Percentiles rank a stretch among this genome's conserved stretches.
Evolutionary conservation across 2,888 invertebrate species (phyloP).

Genomic region (Cyclophora albipunctata): DNA sequence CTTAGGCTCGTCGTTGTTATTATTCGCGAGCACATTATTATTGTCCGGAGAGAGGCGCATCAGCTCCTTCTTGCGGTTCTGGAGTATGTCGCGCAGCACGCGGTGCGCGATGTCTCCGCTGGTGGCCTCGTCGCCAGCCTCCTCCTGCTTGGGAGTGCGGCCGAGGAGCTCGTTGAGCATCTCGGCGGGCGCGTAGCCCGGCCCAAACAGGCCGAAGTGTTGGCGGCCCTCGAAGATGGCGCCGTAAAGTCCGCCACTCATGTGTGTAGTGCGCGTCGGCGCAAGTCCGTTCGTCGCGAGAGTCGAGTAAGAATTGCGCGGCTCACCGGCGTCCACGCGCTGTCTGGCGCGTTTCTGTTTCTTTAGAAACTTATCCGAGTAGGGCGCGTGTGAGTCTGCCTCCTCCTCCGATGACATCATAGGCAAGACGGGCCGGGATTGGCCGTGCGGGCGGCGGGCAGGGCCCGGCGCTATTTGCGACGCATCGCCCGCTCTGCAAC

Average conservation of each 20-base stretch:
- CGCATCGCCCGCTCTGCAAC: conserved; percentile 73
- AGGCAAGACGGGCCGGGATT: conserved; percentile 87
- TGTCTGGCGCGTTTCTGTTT: conserved; percentile 95
- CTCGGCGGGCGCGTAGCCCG: conserved; percentile 91
- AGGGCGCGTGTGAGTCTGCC: conserved; percentile 94
- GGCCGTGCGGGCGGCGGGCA: conserved; percentile 82
- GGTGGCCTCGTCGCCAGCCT: conserved; percentile 70
- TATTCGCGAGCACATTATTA: conserved; percentile 74
- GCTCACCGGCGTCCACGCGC: conserved; percentile 97
- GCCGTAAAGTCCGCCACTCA: conserved; percentile 91
- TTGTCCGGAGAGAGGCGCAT: conserved; percentile 78
- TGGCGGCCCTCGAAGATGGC: conserved; percentile 89
- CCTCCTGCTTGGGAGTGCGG: conserved; percentile 84
- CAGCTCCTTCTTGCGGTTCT: conserved; percentile 89
- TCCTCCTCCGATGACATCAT: conserved; percentile 98
- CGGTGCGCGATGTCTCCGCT: conserved; percentile 81
- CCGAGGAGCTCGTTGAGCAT: conserved; percentile 94
- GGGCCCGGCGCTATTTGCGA: conserved; percentile 68
- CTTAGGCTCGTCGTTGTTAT: conserved; percentile 74
- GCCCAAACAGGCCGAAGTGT: conserved; percentile 87
- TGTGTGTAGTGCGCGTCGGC: conserved; percentile 82
- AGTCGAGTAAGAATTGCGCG: conserved; percentile 91
- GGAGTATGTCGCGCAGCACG: conserved; percentile 92
- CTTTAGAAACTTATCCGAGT: conserved; percentile 94
- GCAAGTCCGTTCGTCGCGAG: conserved; percentile 72